phyloP scores from a whole-genome alignment of 2,113 vertebrate species.

The Hystrix brachyura region DNA sequence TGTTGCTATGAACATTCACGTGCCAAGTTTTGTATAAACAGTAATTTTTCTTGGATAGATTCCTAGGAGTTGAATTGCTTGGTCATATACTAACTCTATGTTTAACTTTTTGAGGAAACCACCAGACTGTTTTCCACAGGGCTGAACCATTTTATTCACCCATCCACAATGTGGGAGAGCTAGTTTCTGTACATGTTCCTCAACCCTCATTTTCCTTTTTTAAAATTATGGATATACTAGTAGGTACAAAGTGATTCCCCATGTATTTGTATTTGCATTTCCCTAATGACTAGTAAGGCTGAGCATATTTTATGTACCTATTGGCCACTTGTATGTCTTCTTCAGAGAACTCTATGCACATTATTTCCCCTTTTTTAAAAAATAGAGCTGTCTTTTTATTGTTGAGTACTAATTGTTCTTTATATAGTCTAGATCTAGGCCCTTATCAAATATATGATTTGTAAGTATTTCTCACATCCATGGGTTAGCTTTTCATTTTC shows the following conservation, averaged over 20 bases:
- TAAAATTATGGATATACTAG: not conserved
- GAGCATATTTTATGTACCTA: not conserved
- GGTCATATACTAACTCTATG: not conserved
- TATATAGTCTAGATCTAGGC: not conserved
- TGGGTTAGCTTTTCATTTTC: not conserved
- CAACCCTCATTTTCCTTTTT: not conserved
- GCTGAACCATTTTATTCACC: not conserved
- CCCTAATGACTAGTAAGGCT: not conserved
- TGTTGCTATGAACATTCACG: not conserved
- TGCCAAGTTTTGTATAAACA: not conserved
- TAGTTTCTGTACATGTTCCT: not conserved
- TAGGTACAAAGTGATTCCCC: not conserved
- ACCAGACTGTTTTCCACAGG: not conserved
- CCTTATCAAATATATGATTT: not conserved
- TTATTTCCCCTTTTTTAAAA: not conserved
- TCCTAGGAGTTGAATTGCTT: not conserved
- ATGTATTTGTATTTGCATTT: not conserved
- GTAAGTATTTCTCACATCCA: constrained; percentile 5
- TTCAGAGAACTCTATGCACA: not conserved
- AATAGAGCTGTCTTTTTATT: not conserved
- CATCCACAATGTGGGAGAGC: not conserved
- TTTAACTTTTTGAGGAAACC: constrained; percentile 14
- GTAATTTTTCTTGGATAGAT: not conserved
- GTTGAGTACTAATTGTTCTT: not conserved
- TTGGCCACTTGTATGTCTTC: not conserved